Conservation (phyloP, 1,140 invertebrate species). For the Heliconius hewitsoni region DNA sequence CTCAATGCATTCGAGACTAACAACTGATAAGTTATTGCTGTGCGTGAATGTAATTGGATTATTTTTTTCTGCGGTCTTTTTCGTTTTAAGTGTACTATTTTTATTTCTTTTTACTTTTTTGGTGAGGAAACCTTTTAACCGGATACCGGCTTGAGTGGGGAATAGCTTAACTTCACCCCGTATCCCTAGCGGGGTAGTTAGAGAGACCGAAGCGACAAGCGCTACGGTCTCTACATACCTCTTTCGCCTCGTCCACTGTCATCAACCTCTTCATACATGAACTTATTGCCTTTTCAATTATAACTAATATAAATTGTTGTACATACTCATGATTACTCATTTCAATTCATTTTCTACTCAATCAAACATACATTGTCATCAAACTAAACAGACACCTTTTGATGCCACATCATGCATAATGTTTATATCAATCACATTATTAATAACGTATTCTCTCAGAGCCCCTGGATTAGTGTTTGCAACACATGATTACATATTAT, state of each 20-base stretch:
- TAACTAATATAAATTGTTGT: too few relatives aligned
- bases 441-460: conserved; percentile 30
- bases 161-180: too few relatives aligned
- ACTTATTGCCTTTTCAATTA: too few relatives aligned
- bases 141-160: too few relatives aligned
- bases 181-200: too few relatives aligned
- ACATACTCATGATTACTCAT: not conserved
- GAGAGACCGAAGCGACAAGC: too few relatives aligned
- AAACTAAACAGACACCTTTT: conserved; percentile 1
- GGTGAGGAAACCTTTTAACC: too few relatives aligned
- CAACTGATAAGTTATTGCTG: conserved; percentile 37
- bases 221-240: too few relatives aligned
- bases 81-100: not conserved
- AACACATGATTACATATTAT: conserved; percentile 38
- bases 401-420: conserved; percentile 5
- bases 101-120: not conserved
- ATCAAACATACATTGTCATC: not conserved
- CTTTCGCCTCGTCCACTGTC: too few relatives aligned
- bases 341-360: not conserved
- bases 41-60: conserved; percentile 35
- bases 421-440: conserved; percentile 25
- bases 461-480: conserved; percentile 29
- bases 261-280: too few relatives aligned
- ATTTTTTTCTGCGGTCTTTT: conserved; percentile 22
- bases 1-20: conserved; percentile 45